Conservation (phyloP, 2,113 vertebrate species). For the Desmodus rotundus region DNA sequence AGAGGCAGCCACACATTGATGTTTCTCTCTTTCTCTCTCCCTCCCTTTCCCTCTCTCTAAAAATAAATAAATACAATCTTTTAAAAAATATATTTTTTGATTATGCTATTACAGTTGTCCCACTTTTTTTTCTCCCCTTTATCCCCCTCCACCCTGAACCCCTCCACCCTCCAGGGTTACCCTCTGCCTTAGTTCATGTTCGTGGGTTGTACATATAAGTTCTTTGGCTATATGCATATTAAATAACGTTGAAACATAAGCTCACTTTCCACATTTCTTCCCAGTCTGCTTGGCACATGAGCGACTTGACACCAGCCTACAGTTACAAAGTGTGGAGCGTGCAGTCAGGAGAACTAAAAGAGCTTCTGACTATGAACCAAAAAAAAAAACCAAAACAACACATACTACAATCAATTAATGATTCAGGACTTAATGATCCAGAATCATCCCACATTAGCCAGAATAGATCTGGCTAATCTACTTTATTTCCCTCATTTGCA, state of each 20-base stretch:
- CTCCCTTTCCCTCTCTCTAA: no score
- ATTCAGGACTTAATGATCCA: not conserved
- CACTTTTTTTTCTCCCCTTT: no score
- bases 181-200: no score
- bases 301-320: conserved; percentile 13
- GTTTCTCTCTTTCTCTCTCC: no score
- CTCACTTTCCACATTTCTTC: not conserved
- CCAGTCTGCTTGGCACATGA: not conserved
- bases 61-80: no score
- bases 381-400: not conserved
- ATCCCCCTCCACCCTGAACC: no score
- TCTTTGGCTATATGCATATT: not conserved
- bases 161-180: no score
- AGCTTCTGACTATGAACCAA: conserved; percentile 11
- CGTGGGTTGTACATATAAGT: no score
- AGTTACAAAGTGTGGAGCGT: not conserved
- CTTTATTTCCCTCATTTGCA: not conserved
- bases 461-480: not conserved
- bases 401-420: not conserved
- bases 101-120: no score
- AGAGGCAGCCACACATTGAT: no score
- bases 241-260: conserved; percentile 51
- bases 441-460: not conserved
- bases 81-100: no score
- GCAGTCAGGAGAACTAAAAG: conserved; percentile 10